Evolutionary conservation across 37 sponge, comb jelly and placozoan species (phyloP), one percentile per base, ranked within the genome.

Genomic region (Mnemiopsis leidyi): DNA sequence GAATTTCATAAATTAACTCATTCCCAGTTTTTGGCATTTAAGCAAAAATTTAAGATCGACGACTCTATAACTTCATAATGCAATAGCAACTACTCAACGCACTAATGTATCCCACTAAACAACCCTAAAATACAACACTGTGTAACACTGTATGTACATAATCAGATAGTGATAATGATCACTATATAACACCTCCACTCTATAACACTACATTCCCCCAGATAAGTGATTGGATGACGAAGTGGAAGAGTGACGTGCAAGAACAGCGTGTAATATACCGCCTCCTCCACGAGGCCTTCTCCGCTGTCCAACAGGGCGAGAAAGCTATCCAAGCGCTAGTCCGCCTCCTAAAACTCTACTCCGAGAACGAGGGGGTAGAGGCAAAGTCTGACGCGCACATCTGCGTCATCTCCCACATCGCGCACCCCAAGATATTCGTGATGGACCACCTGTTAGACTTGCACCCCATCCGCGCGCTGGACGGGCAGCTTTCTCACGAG

Each of bases 401-500:
- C 38, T 79, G 82, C 21, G 82, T 79, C 9, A 79, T 79, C 35
- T 79, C 82, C 35, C 82, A 79, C 82, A 79, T 79, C 21, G 82
- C 82, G 36, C 82, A 79, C 37, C 82, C 82, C 38, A 79, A 79
- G 5, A 79, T 79, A 31, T 79, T 79, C 82, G 38, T 79, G 36
- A 79, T 79, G 82, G 82, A 79, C 82, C 82, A 79, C 82, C 82
- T 79, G 9, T 36, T 79, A 21, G 82, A 79, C 38, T 36, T 79
- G 7, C 82, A 79, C 38, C 82, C 82, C 2, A 79, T 79, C 82
- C 35, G 38, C 30, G 82, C 82, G 29, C 82, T 79, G 82, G 82
- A 79, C 82, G 82, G 82, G 32, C 82, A 79, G 36, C 82, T 79
- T 29, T 36, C 38, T 36, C 36, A 33, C 36, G 82, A 79, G 29